These are phyloP conservation scores for Chromobotia macracanthus DNA, from an alignment of 2,797 vertebrate genomes.

Conservation along the genomic window DNA sequence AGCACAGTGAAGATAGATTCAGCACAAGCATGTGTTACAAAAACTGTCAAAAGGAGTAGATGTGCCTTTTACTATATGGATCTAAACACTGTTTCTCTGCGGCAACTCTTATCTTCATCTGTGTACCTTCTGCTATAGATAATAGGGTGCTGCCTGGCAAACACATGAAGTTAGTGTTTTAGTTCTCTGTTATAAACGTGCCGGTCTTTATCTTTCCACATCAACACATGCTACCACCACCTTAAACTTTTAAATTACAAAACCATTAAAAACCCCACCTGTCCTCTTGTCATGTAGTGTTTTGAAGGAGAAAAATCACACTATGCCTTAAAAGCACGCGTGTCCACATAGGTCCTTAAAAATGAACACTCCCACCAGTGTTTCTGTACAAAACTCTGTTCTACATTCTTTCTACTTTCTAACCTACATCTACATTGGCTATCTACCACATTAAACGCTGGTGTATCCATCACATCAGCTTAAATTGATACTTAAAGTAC, in stretches of 20 bases:
- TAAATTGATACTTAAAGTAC: slow-evolving; percentile 15
- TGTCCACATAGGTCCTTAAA: slow-evolving; percentile 17
- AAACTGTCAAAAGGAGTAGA: background rate
- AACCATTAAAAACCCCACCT: background rate
- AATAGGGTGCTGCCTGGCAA: slow-evolving; percentile 9
- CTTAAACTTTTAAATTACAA: background rate
- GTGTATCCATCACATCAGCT: slow-evolving; percentile 9
- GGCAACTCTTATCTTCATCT: background rate
- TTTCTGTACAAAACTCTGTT: background rate
- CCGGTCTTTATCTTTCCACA: background rate
- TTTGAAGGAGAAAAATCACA: slow-evolving; percentile 18
- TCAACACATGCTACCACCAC: background rate
- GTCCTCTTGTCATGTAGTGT: slow-evolving; percentile 24
- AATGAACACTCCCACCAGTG: background rate
- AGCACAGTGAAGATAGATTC: too few species aligned
- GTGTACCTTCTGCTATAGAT: slow-evolving; percentile 34
- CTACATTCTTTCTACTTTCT: background rate
- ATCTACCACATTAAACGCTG: background rate
- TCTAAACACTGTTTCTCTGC: background rate
- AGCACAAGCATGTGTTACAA: background rate
- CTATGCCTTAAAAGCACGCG: background rate
- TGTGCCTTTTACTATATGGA: background rate
- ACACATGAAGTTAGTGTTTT: slow-evolving; percentile 33
- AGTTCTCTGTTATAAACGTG: background rate
- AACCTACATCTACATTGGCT: background rate